Evolutionary conservation across 2,888 invertebrate genomes (phyloP).

Genomic region (Leucophora obtusa): DNA sequence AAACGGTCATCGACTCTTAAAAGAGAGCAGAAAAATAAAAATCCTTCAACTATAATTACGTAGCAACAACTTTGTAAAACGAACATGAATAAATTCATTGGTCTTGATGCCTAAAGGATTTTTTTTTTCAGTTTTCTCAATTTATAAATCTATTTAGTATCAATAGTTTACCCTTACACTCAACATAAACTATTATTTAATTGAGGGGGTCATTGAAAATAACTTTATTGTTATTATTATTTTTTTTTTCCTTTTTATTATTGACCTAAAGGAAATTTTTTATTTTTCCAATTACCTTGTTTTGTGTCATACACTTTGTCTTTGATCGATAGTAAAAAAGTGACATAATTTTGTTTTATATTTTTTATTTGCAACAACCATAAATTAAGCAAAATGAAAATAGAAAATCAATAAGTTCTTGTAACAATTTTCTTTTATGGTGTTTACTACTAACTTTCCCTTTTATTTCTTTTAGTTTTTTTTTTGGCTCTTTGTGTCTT

Average conservation of each 20-base stretch:
- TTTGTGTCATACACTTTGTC: constrained; percentile 12
- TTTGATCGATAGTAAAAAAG: constrained; percentile 23
- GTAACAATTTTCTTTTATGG: constrained; percentile 11
- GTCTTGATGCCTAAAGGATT: background rate
- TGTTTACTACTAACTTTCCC: constrained; percentile 8
- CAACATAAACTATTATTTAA: background rate
- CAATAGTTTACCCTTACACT: background rate
- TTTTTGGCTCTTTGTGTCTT: constrained; percentile 3
- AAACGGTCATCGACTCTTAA: background rate
- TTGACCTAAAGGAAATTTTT: background rate
- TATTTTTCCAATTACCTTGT: constrained; percentile 36
- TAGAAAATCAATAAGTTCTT: constrained; percentile 33
- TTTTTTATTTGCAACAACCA: constrained; percentile 17
- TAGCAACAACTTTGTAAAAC: constrained; percentile 1
- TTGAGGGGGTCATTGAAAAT: constrained; percentile 22
- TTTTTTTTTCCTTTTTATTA: background rate
- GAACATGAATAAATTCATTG: constrained; percentile 4
- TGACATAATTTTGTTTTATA: constrained; percentile 24
- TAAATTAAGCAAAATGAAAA: constrained; percentile 8
- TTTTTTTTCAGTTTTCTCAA: background rate
- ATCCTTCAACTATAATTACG: constrained; percentile 37
- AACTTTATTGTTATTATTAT: background rate
- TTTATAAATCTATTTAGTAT: background rate
- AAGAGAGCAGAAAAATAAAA: constrained; percentile 9
- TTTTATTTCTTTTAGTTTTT: background rate